Percentiles rank a stretch among this genome's conserved stretches.
These are phyloP conservation scores for Psittacula cyanocephala DNA, from an alignment of 2,113 vertebrate species.

Conservation along the genomic window DNA sequence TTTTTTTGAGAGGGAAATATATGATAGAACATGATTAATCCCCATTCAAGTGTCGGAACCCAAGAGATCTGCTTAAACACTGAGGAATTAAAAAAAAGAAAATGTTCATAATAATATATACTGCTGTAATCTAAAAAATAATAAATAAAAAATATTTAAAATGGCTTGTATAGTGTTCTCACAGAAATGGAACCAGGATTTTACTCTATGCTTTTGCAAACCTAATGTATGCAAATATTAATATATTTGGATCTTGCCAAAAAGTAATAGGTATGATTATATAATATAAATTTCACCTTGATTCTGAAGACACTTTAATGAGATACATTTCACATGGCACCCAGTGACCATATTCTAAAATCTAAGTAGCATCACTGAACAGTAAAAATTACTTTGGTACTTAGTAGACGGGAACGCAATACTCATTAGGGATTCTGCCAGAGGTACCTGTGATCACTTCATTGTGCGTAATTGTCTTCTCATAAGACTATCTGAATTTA, in stretches of 20 bases:
- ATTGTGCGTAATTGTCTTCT: background rate
- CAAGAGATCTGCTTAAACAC: background rate
- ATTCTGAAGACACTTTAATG: background rate
- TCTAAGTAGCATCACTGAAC: background rate
- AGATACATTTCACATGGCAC: background rate
- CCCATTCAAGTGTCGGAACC: background rate
- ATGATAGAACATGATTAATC: background rate
- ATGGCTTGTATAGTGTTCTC: background rate
- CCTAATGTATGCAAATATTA: background rate
- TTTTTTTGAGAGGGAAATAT: background rate
- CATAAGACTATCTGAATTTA: background rate
- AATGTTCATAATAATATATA: background rate
- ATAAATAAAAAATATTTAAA: background rate
- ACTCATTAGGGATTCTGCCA: constrained; percentile 12
- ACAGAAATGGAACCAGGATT: background rate
- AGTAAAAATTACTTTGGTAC: background rate
- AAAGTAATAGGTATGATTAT: background rate
- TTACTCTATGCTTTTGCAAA: background rate
- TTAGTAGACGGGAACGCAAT: background rate
- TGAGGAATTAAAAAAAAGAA: background rate
- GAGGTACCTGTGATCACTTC: background rate
- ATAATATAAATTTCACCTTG: background rate
- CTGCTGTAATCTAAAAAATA: background rate
- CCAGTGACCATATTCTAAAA: background rate
- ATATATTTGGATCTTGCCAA: background rate